Evolutionary conservation across 1,140 invertebrate species (phyloP).

Genomic region (Odontomachus brunneus): DNA sequence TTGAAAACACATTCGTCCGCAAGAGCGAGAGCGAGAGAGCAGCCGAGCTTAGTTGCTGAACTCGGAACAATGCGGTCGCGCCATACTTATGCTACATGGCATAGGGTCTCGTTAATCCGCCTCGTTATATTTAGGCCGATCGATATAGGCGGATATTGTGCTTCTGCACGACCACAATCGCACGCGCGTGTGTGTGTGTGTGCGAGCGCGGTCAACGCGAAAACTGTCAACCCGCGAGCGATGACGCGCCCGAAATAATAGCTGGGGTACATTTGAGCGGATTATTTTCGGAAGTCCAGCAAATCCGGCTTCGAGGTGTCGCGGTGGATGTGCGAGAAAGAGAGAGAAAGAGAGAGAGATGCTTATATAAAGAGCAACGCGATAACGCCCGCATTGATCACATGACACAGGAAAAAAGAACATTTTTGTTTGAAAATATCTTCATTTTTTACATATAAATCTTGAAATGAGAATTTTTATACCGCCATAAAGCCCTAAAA

Average conservation of each 20-base stretch:
- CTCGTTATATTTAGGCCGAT: slow-evolving; percentile 75
- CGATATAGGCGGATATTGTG: slow-evolving; percentile 70
- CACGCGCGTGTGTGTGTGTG: background rate
- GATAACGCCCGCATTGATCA: too few species aligned
- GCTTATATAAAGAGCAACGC: background rate
- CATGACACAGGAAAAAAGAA: too few species aligned
- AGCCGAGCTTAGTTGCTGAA: slow-evolving; percentile 22
- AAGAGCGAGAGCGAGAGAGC: background rate
- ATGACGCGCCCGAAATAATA: background rate
- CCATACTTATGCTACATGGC: slow-evolving; percentile 64
- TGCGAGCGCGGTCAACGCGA: slow-evolving; percentile 6
- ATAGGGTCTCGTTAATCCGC: slow-evolving; percentile 68
- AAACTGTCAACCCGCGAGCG: slow-evolving; percentile 7
- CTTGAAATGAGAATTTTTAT: too few species aligned
- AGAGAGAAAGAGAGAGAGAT: background rate
- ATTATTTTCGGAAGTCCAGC: slow-evolving; percentile 4
- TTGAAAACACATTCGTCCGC: slow-evolving; percentile 10
- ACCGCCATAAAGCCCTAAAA: too few species aligned
- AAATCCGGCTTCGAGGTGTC: too few species aligned
- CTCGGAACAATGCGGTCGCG: slow-evolving; percentile 67
- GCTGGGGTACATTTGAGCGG: background rate
- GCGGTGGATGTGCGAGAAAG: background rate
- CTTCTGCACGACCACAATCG: background rate
- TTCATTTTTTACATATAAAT: too few species aligned
- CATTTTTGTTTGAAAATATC: too few species aligned